These are phyloP conservation scores for Halcyon badia DNA, from an alignment of 2,797 vertebrate genomes.

Conservation along the genomic window DNA sequence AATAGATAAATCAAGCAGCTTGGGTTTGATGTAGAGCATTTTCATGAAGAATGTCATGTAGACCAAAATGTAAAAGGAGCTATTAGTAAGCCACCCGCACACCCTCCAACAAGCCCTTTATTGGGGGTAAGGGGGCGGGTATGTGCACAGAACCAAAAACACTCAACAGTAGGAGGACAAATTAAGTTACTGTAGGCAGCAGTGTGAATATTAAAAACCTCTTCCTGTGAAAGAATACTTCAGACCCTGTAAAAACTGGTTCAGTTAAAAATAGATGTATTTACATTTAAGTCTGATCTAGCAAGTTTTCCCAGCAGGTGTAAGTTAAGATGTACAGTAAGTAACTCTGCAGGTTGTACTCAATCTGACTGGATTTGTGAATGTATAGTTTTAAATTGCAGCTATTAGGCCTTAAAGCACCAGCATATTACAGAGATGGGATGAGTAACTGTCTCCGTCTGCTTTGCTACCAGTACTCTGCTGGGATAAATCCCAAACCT, in stretches of 20 bases:
- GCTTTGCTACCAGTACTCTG: not conserved
- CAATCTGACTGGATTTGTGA: slow-evolving; percentile 29
- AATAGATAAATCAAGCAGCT: slow-evolving; percentile 68
- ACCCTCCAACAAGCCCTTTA: not conserved
- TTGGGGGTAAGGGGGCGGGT: not conserved
- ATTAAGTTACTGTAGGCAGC: slow-evolving; percentile 64
- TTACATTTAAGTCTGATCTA: slow-evolving; percentile 76
- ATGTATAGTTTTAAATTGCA: slow-evolving; percentile 31
- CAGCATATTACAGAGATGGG: slow-evolving; percentile 40
- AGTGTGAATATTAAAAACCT: slow-evolving; percentile 74
- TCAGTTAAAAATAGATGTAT: slow-evolving; percentile 78
- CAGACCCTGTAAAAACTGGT: slow-evolving; percentile 78
- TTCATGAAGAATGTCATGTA: slow-evolving; percentile 53
- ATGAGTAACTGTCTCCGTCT: not conserved
- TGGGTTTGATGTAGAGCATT: slow-evolving; percentile 24
- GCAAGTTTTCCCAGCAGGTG: slow-evolving; percentile 70
- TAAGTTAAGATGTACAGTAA: slow-evolving; percentile 70
- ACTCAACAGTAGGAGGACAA: slow-evolving; percentile 61
- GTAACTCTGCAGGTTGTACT: slow-evolving; percentile 65
- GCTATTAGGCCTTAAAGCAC: slow-evolving; percentile 68
- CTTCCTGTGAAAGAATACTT: slow-evolving; percentile 76
- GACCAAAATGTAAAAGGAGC: slow-evolving; percentile 50
- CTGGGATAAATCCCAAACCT: slow-evolving; percentile 38
- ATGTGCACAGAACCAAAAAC: slow-evolving; percentile 60
- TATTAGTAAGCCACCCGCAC: not conserved